A percentile compares a stretch with the other conserved stretches of the same genome.
These are phyloP conservation scores for Seira sanloemensis DNA, from an alignment of 2,888 invertebrate species.

Conservation along the genomic window DNA sequence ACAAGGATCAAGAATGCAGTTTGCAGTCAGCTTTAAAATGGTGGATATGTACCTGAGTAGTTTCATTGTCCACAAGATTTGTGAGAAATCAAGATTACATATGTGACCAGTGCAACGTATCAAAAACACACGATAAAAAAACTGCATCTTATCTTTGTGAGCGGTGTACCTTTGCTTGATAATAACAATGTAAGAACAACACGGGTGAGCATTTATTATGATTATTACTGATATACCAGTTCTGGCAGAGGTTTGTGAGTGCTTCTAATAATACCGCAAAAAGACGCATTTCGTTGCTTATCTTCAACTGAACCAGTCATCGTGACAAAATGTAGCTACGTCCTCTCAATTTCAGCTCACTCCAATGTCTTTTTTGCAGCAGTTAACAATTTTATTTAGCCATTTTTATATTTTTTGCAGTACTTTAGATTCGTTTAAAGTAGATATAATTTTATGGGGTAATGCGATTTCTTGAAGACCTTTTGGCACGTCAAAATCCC, in stretches of 20 bases:
- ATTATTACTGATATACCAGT: constrained; percentile 12
- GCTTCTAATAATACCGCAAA: constrained; percentile 13
- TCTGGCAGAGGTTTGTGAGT: no score
- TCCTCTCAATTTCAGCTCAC: no score
- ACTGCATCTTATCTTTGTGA: constrained; percentile 9
- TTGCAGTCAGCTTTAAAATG: neutral
- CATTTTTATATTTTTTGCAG: neutral
- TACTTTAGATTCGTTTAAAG: neutral
- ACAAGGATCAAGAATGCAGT: constrained; percentile 33
- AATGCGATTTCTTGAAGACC: constrained; percentile 1
- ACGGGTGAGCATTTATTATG: constrained; percentile 16
- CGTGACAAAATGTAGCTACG: constrained; percentile 13
- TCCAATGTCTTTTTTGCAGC: no score
- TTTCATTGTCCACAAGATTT: no score
- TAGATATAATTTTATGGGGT: neutral
- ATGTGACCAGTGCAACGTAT: neutral
- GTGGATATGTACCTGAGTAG: no score
- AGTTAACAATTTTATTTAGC: constrained; percentile 1
- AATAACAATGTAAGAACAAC: neutral
- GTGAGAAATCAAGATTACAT: no score
- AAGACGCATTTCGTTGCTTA: neutral
- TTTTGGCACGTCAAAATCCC: constrained; percentile 30
- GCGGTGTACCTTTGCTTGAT: neutral
- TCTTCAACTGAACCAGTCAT: neutral
- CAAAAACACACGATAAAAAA: neutral